These are phyloP conservation scores for Phyllotreta cruciferae DNA, from an alignment of 2,888 invertebrate species.

Conservation along the genomic window DNA sequence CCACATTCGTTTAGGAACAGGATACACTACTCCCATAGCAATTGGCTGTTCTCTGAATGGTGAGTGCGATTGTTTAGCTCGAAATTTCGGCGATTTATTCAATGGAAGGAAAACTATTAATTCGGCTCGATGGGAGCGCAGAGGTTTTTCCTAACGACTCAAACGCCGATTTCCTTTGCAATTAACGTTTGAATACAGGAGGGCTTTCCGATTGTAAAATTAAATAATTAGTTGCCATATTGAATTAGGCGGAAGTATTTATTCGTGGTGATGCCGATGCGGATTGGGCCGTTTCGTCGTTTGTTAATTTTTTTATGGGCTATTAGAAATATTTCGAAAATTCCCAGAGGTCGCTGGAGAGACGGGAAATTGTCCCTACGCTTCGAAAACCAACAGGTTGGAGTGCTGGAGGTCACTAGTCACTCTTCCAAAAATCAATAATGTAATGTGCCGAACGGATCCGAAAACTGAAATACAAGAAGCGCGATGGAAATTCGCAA, in stretches of 20 bases:
- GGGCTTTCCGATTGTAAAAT: conserved; percentile 5
- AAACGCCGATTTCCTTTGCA: conserved; percentile 10
- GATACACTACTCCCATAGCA: conserved; percentile 15
- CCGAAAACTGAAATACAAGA: background rate
- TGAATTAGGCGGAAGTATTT: conserved; percentile 11
- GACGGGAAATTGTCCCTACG: too few species aligned
- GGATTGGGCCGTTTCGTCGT: background rate
- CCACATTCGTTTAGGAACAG: conserved; percentile 21
- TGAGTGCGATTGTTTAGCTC: conserved; percentile 1
- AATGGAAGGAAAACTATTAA: background rate
- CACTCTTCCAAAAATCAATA: conserved; percentile 8
- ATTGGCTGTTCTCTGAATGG: conserved; percentile 15
- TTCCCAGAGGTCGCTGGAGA: background rate
- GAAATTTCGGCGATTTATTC: background rate
- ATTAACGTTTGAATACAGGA: conserved; percentile 1
- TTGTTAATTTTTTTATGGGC: background rate
- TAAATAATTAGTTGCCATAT: conserved; percentile 13
- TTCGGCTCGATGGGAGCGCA: background rate
- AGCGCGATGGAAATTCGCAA: too few species aligned
- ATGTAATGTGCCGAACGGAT: conserved; percentile 1
- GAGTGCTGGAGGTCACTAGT: conserved; percentile 12
- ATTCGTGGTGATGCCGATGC: background rate
- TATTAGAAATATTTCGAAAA: conserved; percentile 2
- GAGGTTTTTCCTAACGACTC: background rate
- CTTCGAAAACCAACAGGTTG: background rate